Base-by-base conservation (phyloP, 2,888 invertebrate genomes). In the Macaria notata region DNA sequence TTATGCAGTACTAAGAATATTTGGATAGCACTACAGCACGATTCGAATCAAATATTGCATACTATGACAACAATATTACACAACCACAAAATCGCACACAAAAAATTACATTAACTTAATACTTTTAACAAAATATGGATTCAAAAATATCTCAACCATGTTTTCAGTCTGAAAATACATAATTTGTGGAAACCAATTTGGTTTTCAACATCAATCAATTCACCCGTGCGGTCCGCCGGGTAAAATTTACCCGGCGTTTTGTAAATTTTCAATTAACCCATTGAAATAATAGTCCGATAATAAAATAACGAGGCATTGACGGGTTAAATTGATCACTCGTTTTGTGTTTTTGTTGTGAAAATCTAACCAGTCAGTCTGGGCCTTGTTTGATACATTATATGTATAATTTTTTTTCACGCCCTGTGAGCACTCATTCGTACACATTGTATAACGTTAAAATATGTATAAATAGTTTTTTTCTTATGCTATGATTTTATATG, bases 171-270 rank as follows among this genome's bases (percentile, higher is more conserved):
- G 43, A 46, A 56, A 59, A 58, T 57, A 61, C 50, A 59, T 64
- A 56, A 62, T 64, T 62, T 59, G 55, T 36, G 51, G 33, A 61
- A 61, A 62, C 58, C 54, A 61, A 61, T 64, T 62, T 58, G 59
- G 64, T 56, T 47, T 45, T 51, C 56, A 41, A 59, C 62, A 63
- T 64, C 64, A 61, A 63, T 62, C 64, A 64, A 49, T 48, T 31
- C 19, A 42, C 42, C 41, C 48, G 53, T 50, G 59, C 47, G 62
- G 57, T 54, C 36, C 48, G 30, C 48, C 46, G 49, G 50, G 47
- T 49, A 56, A 59, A 51, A 57, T 59, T 49, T 9, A 48, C 53
- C 43, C 52, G 47, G 19, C 54, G 44, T 54, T 51, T 60, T 55
- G 52, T 51, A 44, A 49, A 56, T 54, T 61, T 61, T 53, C 50